phyloP scores from a whole-genome alignment of 2,797 vertebrate species.

The Gadopsis bispinosus region DNA sequence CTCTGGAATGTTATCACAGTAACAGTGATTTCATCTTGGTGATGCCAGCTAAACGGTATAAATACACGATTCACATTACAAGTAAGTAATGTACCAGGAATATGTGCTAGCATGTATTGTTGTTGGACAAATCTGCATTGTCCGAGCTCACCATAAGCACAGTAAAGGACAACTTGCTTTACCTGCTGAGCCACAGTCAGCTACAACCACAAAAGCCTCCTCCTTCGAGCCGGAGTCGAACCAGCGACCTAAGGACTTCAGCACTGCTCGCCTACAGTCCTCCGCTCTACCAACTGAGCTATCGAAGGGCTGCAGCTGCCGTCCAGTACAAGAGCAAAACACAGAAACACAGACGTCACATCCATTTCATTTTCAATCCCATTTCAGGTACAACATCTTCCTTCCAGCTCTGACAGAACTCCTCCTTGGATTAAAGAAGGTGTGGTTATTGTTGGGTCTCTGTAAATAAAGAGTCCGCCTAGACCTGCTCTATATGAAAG shows the following conservation, averaged over 20 bases:
- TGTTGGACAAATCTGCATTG: background rate
- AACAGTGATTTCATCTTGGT: background rate
- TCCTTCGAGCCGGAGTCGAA: slow-evolving; percentile 24
- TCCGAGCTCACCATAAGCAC: background rate
- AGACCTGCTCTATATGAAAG: no score
- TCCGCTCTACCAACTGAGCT: slow-evolving; percentile 30
- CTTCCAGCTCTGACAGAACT: background rate
- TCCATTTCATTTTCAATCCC: background rate
- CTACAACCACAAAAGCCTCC: background rate
- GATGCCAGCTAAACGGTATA: background rate
- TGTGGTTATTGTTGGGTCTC: no score
- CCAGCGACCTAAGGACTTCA: slow-evolving; percentile 1
- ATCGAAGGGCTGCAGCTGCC: background rate
- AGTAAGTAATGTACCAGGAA: background rate
- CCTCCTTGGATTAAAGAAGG: no score
- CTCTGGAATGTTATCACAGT: background rate
- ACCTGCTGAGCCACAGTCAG: background rate
- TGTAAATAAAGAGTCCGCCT: no score
- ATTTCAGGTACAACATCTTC: background rate
- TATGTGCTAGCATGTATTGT: background rate
- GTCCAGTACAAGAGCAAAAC: no score
- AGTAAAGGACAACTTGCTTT: background rate
- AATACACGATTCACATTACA: background rate
- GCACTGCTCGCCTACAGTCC: background rate
- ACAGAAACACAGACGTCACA: background rate